Evolutionary conservation across 2,888 invertebrate genomes (phyloP).

Genomic region (Ephialtes manifestator): DNA sequence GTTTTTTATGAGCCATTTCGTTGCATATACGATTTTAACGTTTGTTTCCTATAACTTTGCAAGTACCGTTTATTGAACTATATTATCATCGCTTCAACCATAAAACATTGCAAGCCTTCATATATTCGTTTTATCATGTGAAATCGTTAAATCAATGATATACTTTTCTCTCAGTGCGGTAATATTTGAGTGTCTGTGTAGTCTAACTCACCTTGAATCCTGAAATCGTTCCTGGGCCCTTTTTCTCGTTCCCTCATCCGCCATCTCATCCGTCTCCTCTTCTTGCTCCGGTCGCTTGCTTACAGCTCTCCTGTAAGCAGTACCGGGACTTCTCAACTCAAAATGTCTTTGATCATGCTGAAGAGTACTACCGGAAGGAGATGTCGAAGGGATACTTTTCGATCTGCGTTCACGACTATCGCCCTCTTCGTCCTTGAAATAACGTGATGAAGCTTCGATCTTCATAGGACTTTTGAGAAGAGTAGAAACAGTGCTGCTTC

Average conservation of each 20-base stretch:
- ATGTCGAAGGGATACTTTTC: conserved; percentile 27
- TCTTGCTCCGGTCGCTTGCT: conserved; percentile 26
- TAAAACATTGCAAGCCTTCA: too few species aligned
- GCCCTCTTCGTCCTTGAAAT: background rate
- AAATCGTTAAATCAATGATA: too few species aligned
- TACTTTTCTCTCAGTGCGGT: too few species aligned
- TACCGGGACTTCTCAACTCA: conserved; percentile 30
- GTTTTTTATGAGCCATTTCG: too few species aligned
- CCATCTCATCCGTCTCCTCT: background rate
- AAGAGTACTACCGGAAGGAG: conserved; percentile 13
- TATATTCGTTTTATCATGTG: too few species aligned
- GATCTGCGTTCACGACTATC: conserved; percentile 35
- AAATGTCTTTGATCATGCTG: conserved; percentile 23
- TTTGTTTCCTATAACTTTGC: too few species aligned
- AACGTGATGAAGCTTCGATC: conserved; percentile 51
- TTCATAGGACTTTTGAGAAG: conserved; percentile 53
- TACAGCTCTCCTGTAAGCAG: conserved; percentile 12
- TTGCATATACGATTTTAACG: too few species aligned
- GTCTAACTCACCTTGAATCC: conserved; percentile 48
- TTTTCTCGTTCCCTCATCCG: conserved; percentile 14
- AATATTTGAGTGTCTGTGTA: background rate
- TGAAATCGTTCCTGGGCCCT: conserved; percentile 46
- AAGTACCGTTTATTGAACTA: too few species aligned
- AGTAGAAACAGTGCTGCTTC: conserved; percentile 15
- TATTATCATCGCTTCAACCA: too few species aligned